Conservation (phyloP, 2,888 invertebrate genomes). For the Clitarchus hookeri region DNA sequence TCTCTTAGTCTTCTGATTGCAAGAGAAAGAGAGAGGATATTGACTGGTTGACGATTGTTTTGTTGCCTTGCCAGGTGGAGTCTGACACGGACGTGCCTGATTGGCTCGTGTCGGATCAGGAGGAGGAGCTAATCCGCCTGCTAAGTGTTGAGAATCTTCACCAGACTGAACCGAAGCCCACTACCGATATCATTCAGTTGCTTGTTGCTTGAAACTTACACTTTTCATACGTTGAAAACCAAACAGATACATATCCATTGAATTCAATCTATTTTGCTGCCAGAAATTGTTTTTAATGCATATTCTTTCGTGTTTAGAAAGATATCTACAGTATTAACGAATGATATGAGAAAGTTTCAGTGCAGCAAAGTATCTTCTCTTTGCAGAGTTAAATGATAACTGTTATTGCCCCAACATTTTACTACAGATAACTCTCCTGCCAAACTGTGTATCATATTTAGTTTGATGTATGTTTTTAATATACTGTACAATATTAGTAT, state of each 20-base stretch:
- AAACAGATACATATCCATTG: background rate
- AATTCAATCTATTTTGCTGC: background rate
- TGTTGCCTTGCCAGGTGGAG: constrained; percentile 52
- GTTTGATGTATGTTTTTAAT: background rate
- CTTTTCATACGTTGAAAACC: background rate
- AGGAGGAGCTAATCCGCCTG: constrained; percentile 75
- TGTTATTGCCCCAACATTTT: too few relatives aligned
- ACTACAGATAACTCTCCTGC: too few relatives aligned
- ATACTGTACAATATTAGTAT: background rate
- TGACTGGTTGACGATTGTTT: constrained; percentile 35
- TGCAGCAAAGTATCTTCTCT: too few relatives aligned
- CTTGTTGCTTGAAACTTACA: constrained; percentile 37
- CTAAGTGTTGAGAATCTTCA: constrained; percentile 60
- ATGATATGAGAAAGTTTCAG: background rate
- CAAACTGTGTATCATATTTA: background rate
- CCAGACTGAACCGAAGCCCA: constrained; percentile 41
- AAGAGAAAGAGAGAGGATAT: constrained; percentile 23
- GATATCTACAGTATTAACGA: background rate
- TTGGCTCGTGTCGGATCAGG: constrained; percentile 77
- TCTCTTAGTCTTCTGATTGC: background rate
- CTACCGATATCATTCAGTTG: constrained; percentile 41
- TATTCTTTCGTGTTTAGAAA: background rate
- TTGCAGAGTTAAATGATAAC: too few relatives aligned
- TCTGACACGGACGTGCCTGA: constrained; percentile 65
- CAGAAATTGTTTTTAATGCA: background rate